Evolutionary conservation across 2,888 invertebrate species (phyloP), one percentile per base, ranked within the genome.

Genomic region (Griposia aprilina): DNA sequence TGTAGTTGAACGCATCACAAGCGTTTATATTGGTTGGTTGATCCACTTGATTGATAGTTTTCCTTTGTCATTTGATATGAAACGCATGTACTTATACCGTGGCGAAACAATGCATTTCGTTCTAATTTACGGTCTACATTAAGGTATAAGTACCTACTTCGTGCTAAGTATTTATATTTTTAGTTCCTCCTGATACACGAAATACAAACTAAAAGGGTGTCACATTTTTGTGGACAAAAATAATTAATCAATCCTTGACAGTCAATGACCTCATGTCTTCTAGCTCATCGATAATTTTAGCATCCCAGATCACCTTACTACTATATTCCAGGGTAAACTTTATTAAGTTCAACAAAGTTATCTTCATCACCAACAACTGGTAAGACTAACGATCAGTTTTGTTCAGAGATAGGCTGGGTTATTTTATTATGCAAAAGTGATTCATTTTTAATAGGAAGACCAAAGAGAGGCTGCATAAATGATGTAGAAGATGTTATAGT

Each of bases 21-120:
- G 3, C 30, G n/a, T 69, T 69, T 48, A 26, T 41, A 73, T 17
- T 73, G 60, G 65, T 74, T 66, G 20, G 63, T 68, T 71, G 77
- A 60, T 63, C 81, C 59, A 67, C 26, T 81, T 84, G 70, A 84
- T 84, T 74, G 41, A 62, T 26, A 66, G 60, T 30, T 80, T 69
- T 57, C 41, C 55, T 60, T 20, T 60, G 45, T 57, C 6, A 66
- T 65, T 41, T 41, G 20, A 26, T 41, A 26, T 11, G 41, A n/a
- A 45, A 79, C 20, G 41, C 55, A 52, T 59, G 41, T 52, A 36
- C 26, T 52, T 60, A 2, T 45, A 50, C 13, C 50, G n/a, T 45
- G 62, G 17, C 13, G 52, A 26, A 36, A 65, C 45, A 36, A 23
- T 67, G 48, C 55, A 63, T 26, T 13, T 45, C 15, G 3, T 17